Evolutionary conservation across 2,888 invertebrate species (phyloP), one percentile per base, ranked within the genome.

Genomic region (Temnothorax ravouxi): DNA sequence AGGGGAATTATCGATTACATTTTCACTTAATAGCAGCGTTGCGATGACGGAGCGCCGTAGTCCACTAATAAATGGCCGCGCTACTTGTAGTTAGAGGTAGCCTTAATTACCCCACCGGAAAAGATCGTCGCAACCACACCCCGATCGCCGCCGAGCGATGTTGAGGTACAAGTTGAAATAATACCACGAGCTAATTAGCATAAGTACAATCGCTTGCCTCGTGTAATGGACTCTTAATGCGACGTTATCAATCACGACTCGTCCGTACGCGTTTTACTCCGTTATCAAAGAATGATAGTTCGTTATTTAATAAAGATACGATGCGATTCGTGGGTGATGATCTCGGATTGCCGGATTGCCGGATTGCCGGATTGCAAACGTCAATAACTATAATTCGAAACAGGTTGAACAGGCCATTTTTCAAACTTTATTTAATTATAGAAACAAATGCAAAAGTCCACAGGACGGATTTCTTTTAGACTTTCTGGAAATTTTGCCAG

Each of bases 171-270:
- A 29, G 44, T 25, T 61, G 52, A 69, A 69, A 67, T 61, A 77
- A 83, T 41, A 47, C 56, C 44, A 25, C 21, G 25, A 50, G 50
- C 54, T 81, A 82, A 84, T 84, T 82, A 82, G 13, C 75, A 84
- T 81, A 82, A 59, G 25, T 52, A 75, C 59, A 61, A 82, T 69
- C 44, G 64, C 34, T 38, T 38, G 44, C 38, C 21, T 80, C 50
- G 25, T 52, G 18, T 75, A 54, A 74, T 81, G 21, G 21, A 15
- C 11, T 25, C 52, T 44, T 69, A 84, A 75, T 59, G 29, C 47
- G 25, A 44, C 44, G 21, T 15, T 84, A 86, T 84, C 64, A 71
- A 61, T 86, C 74, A 75, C 38, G 47, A 61, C 18, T 69, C 74
- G 59, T 50, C 54, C 25, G 34, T 44, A 47, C 25, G 64, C 21